Percentiles rank a stretch among this genome's conserved stretches.
Evolutionary conservation across 2,113 vertebrate genomes (phyloP).

Genomic region (Myodes glareolus): DNA sequence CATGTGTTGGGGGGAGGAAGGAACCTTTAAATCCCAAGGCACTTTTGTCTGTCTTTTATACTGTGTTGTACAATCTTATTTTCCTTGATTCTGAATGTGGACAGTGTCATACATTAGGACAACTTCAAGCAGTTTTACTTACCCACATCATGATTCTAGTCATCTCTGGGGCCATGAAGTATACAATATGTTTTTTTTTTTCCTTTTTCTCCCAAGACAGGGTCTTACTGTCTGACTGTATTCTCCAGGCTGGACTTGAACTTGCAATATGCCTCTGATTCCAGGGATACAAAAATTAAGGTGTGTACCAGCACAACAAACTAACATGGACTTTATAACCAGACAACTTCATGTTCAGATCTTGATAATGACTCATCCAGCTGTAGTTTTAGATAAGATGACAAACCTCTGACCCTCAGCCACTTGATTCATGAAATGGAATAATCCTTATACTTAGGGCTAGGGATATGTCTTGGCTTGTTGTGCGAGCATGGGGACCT

Average conservation of each 20-base stretch:
- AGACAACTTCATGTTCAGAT: constrained; percentile 13
- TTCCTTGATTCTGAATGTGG: background rate
- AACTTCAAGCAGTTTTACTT: background rate
- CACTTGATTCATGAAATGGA: constrained; percentile 6
- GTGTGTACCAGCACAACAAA: background rate
- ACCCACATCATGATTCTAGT: background rate
- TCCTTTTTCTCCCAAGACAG: background rate
- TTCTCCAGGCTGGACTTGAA: background rate
- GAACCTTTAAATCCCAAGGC: background rate
- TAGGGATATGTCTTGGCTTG: background rate
- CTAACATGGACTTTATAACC: background rate
- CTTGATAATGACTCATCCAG: background rate
- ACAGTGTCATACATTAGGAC: background rate
- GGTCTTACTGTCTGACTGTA: background rate
- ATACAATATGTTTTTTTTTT: background rate
- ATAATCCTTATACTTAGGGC: background rate
- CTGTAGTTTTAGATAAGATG: background rate
- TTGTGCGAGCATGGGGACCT: background rate
- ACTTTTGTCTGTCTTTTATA: background rate
- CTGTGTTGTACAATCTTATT: background rate
- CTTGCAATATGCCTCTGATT: background rate
- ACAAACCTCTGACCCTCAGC: background rate
- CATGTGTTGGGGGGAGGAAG: background rate
- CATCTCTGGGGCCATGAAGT: background rate
- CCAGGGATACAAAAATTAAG: background rate